Conservation (phyloP, 2,888 invertebrate species). For the Parelbella ahira region DNA sequence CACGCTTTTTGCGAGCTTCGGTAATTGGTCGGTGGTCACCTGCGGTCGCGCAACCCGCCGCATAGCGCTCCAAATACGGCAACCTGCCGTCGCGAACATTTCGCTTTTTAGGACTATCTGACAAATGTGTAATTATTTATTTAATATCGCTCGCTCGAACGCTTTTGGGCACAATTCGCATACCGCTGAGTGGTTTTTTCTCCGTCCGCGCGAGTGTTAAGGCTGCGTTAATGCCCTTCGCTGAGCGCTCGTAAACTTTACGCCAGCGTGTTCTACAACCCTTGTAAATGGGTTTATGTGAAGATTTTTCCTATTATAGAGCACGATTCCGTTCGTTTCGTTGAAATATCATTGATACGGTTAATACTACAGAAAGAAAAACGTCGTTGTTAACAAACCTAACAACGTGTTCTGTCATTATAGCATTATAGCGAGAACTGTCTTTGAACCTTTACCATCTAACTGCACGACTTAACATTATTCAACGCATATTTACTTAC, state of each 20-base stretch:
- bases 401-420: no score
- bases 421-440: no score
- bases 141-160: slow-evolving; percentile 66
- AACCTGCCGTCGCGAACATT: slow-evolving; percentile 54
- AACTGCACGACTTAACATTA: no score
- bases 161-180: slow-evolving; percentile 73
- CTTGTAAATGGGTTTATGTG: no score
- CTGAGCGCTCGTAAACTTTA: not conserved
- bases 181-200: slow-evolving; percentile 58
- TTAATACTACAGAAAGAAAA: no score
- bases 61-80: slow-evolving; percentile 65
- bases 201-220: slow-evolving; percentile 40
- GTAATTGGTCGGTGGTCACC: slow-evolving; percentile 72
- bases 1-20: slow-evolving; percentile 65
- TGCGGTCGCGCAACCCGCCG: slow-evolving; percentile 50
- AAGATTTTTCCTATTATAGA: slow-evolving; percentile 2
- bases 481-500: no score
- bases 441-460: no score
- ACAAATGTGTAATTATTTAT: slow-evolving; percentile 81
- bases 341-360: no score
- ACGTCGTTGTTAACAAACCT: slow-evolving; percentile 5
- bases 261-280: no score
- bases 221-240: slow-evolving; percentile 37
- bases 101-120: slow-evolving; percentile 74
- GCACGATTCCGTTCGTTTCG: not conserved